Conservation (phyloP, 2,888 invertebrate species). For the Polyploca ridens region DNA sequence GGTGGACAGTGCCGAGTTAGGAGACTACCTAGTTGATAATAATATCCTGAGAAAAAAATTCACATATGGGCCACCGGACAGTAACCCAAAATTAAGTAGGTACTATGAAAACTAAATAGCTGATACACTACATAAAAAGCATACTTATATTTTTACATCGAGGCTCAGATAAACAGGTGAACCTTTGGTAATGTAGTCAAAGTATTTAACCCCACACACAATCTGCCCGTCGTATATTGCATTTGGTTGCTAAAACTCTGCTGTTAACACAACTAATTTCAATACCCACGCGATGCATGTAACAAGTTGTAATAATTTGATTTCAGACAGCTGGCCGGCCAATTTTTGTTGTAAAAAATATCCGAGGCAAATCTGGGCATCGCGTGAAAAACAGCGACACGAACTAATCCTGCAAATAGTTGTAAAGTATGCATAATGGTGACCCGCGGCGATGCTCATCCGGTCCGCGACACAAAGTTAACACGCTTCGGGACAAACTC, state of each 20-base stretch:
- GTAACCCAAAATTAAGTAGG: no score
- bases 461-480: constrained; percentile 19
- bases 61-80: no score
- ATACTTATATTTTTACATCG: no score
- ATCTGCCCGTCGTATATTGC: background rate
- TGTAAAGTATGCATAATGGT: constrained; percentile 30
- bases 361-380: constrained; percentile 24
- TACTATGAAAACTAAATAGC: no score
- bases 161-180: no score
- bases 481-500: constrained; percentile 21
- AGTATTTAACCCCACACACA: no score
- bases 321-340: background rate
- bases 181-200: no score
- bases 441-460: constrained; percentile 30
- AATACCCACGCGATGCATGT: background rate
- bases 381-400: constrained; percentile 26
- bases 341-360: background rate
- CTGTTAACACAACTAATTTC: background rate
- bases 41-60: no score
- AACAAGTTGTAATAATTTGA: background rate
- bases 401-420: constrained; percentile 19
- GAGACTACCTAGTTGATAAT: no score
- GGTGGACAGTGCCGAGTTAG: no score
- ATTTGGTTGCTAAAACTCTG: background rate
- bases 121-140: no score